phyloP scores from a whole-genome alignment of 1,140 invertebrate species.

The Leguminivora glycinivorella region DNA sequence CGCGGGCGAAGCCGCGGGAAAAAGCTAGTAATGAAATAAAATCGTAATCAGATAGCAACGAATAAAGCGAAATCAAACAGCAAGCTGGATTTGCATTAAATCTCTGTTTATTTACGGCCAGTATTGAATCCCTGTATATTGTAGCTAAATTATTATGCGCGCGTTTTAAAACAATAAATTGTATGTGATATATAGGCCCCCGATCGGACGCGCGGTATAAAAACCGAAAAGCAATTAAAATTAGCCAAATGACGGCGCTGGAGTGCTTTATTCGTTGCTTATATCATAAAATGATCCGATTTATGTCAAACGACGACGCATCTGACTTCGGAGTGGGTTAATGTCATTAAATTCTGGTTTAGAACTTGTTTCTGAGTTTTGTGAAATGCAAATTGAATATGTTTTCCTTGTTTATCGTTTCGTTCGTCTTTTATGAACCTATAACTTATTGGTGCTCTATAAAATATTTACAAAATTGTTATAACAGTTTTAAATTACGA shows the following conservation, averaged over 20 bases:
- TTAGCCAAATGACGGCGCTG: slow-evolving; percentile 61
- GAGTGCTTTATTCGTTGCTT: slow-evolving; percentile 52
- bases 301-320: slow-evolving; percentile 52
- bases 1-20: too few relatives aligned
- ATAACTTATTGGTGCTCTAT: background rate
- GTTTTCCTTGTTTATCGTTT: background rate
- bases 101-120: slow-evolving; percentile 57
- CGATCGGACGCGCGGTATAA: slow-evolving; percentile 51
- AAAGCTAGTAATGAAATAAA: slow-evolving; percentile 14
- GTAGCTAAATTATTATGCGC: slow-evolving; percentile 52
- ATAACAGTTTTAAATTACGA: background rate
- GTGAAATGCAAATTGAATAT: slow-evolving; percentile 11
- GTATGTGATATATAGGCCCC: slow-evolving; percentile 47
- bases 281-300: slow-evolving; percentile 58
- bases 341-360: slow-evolving; percentile 24
- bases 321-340: slow-evolving; percentile 21
- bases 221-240: slow-evolving; percentile 63
- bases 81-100: slow-evolving; percentile 57
- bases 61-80: slow-evolving; percentile 53
- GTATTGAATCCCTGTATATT: slow-evolving; percentile 46
- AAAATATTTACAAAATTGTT: background rate
- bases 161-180: slow-evolving; percentile 58
- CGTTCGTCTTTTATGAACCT: background rate
- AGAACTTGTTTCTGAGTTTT: background rate
- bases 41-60: slow-evolving; percentile 29